Base-by-base conservation (phyloP, 2,797 vertebrate species). In the Centroberyx gerrardi region DNA sequence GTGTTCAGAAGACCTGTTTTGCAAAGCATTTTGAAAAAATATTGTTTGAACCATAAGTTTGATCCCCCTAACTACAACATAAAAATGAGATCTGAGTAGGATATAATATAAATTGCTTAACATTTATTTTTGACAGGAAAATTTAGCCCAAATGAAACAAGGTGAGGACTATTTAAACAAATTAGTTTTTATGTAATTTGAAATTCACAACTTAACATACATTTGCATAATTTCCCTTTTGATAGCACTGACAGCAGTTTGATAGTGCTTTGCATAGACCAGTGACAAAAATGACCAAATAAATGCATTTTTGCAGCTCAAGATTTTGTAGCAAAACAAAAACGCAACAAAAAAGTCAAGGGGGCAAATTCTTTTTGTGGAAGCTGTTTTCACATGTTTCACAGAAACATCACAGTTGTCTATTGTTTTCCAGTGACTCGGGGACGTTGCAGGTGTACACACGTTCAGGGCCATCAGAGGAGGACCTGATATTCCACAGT, bases 361-460 rank as follows among this genome's bases (percentile, higher is more conserved):
- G 48, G 48, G 5, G 14, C 14, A 15, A 40, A 64, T 28, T 4
- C 0, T 9, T 53, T 72, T 28, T 61, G 12, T 12, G 42, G 4
- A 56, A 62, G 28, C 22, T 61, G 27, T 71, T 65, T 64, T 49
- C n/a, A 31, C 3, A 1, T 18, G 28, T 68, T 4, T 49, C 10
- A 71, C 17, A 13, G 63, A 55, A 61, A 36, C n/a, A 36, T 48
- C 10, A 14, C 5, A 44, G 72, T 65, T 64, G 8, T 60, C 7
- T 74, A 54, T 68, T 55, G 48, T 65, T 70, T 75, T 42, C 33
- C 81, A 95, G 95, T 63, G 76, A 85, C n/a, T 90, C 86, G 0
- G 93, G 92, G n/a, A 79, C 62, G 0, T 59, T 96, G 65, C 80
- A 72, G 63, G 85, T 94, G 22, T 90, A 79, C 73, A 38, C 82